Conservation (phyloP, 1,140 invertebrate species). For the Dendroctonus valens region DNA sequence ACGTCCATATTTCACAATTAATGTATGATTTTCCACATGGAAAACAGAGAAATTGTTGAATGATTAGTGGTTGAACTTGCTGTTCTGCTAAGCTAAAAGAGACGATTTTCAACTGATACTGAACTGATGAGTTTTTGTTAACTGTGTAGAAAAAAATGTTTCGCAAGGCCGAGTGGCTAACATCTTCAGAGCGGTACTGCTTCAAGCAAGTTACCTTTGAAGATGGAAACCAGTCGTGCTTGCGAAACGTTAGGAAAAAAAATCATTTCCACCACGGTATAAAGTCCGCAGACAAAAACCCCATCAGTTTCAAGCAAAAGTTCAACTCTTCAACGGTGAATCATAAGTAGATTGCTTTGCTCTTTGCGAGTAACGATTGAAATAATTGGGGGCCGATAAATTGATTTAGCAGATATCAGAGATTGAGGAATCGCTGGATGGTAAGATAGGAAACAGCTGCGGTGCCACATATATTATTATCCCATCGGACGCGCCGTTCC, state of each 20-base stretch:
- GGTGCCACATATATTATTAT: conserved; percentile 31
- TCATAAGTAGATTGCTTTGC: not conserved
- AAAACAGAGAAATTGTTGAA: too few relatives aligned
- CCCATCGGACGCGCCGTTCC: conserved; percentile 19
- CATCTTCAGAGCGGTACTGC: too few relatives aligned
- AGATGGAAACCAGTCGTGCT: not conserved
- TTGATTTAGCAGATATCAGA: conserved; percentile 1
- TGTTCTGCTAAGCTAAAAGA: too few relatives aligned
- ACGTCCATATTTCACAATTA: too few relatives aligned
- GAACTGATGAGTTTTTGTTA: too few relatives aligned
- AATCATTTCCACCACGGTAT: not conserved
- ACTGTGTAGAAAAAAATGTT: too few relatives aligned
- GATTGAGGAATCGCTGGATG: conserved; percentile 23
- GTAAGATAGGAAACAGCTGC: conserved; percentile 31
- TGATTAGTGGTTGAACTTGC: too few relatives aligned
- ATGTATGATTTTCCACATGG: too few relatives aligned
- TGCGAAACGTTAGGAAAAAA: not conserved
- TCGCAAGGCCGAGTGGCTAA: too few relatives aligned
- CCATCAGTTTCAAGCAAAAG: too few relatives aligned
- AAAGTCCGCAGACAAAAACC: not conserved
- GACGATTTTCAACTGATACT: too few relatives aligned
- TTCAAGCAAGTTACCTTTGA: too few relatives aligned
- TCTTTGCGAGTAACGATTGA: not conserved
- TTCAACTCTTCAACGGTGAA: not conserved
- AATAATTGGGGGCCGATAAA: not conserved